Base-by-base conservation (phyloP, 2,888 invertebrate genomes). In the Andrena fulva region DNA sequence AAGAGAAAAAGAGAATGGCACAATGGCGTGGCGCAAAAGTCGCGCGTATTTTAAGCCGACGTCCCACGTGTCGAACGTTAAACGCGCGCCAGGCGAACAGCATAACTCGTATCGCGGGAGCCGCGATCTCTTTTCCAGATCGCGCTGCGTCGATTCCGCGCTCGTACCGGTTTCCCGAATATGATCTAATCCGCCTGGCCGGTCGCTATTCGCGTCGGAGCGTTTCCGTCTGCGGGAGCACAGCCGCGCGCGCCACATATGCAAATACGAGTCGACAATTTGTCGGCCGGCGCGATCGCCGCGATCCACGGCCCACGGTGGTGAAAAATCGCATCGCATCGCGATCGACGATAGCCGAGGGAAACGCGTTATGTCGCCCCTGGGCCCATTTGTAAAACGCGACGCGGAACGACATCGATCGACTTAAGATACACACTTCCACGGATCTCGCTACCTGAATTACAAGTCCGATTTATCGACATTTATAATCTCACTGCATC, bases 31-130 rank as follows among this genome's bases (percentile, higher is more conserved):
- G 75, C 64, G 60, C n/a, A 70, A 74, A 80, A 87, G 69, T 82
- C 74, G 79, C 33, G 52, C 80, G 78, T 88, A 86, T 86, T 79
- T 82, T 74, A 88, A 50, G 63, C 33, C 60, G 27, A 63, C 87
- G 59, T 82, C 86, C 88, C 86, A 87, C 87, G 82, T 88, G 86
- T 86, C 87, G 88, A 87, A 84, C 70, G 77, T 77, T 68, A 73
- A 59, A 62, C 84, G 29, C 72, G 60, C 31, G 35, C 72, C 6
- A 54, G 62, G 54, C 64, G 64, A 71, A 70, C 70, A 42, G 78
- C 76, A 77, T 76, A 78, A 84, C 84, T 81, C 54, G 75, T 59
- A 20, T 64, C 74, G 42, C 72, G 68, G 62, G 54, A 68, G 59
- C 50, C 82, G 29, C 68, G 72, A 64, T 71, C 42, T 69, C 62